Base-by-base conservation (phyloP, 2,797 vertebrate genomes). In the Hemibagrus guttatus region DNA sequence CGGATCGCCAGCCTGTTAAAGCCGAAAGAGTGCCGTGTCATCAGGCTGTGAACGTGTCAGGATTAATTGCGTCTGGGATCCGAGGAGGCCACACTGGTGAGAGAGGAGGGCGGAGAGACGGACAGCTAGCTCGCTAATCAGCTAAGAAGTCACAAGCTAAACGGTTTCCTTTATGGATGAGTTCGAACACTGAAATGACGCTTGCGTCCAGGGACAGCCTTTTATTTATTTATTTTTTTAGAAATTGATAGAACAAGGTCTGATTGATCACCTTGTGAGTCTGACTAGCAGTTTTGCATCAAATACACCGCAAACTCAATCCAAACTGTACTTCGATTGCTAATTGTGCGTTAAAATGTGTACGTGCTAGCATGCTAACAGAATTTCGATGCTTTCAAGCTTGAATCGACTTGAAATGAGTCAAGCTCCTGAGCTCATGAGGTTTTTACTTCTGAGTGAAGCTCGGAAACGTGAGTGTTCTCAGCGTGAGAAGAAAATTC, bases 51-150 rank as follows among this genome's bases (percentile, higher is more conserved):
- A 54, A 39, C 42, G 61, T 59, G 75, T 79, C 84, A 79, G 84
- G 49, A 28, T 68, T 85, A 85, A 85, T 85, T 87, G 81, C 39
- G 42, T 31, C 61, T 21, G 81, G 80, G 81, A 81, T 49, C 42
- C 23, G 46, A 80, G 80, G 69, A 64, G 69, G 80, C 31, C 71
- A 26, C 66, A 28, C 21, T 13, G 21, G 23, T 72, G 68, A 46
- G 68, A 54, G 28, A 35, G 42, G 28, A 28, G 72, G 13, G n/a
- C 17, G 28, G 26, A 9, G 52, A 49, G 49, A 69, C 19, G 35
- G 21, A 31, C 28, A 7, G 64, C 81, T 68, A 83, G 11, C 12
- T 2, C 26, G 81, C 64, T 83, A 69, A 83, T 56, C 64, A 19
- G 63, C 64, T 35, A 56, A 83, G 26, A n/a, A 64, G 3, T 49